These are phyloP conservation scores for Bugulina stolonifera DNA, from an alignment of 2,888 invertebrate species.

Conservation along the genomic window DNA sequence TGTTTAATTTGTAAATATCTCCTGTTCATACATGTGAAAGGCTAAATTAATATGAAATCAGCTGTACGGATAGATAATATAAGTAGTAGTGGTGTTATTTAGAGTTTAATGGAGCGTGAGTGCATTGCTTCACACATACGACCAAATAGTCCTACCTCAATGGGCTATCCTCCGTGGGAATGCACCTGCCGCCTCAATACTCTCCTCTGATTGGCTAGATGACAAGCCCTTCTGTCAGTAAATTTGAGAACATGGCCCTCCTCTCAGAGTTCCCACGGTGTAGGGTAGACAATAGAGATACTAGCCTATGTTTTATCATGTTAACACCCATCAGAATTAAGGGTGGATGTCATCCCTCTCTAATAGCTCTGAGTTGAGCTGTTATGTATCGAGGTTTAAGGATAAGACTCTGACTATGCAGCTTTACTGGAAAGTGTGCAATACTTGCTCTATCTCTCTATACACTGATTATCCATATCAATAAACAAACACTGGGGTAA, in stretches of 20 bases:
- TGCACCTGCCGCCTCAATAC: constrained; percentile 12
- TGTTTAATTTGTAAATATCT: neutral
- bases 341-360: no score
- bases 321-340: no score
- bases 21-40: neutral
- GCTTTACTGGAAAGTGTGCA: no score
- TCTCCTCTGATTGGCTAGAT: neutral
- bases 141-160: constrained; percentile 17
- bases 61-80: neutral
- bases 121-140: neutral
- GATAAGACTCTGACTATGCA: no score
- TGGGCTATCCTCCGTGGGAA: constrained; percentile 23
- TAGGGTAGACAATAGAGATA: neutral
- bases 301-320: no score
- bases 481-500: no score
- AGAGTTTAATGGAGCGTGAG: neutral
- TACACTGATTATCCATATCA: no score
- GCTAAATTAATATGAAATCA: neutral
- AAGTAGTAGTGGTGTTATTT: neutral
- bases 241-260: neutral
- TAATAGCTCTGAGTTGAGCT: no score
- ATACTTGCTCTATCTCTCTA: no score
- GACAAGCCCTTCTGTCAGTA: neutral
- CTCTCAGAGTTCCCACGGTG: neutral
- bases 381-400: no score